Evolutionary conservation across 2,888 invertebrate species (phyloP), one percentile per base, ranked within the genome.

Genomic region (Clunio marinus): DNA sequence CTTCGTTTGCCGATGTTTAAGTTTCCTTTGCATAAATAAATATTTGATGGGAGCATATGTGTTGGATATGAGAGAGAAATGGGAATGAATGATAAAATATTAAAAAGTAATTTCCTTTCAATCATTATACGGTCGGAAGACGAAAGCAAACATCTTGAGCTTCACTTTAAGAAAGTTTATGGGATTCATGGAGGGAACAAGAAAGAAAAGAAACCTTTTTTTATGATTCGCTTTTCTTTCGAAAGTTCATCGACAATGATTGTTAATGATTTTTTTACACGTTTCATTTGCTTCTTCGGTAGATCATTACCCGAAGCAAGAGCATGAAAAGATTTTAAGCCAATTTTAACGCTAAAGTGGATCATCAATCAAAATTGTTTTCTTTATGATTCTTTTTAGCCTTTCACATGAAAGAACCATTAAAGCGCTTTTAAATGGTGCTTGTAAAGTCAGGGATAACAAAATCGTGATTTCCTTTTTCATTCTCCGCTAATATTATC

Each of bases 271-370:
- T 41, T 41, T n/a, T 2, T n/a, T 41, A 15, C 41, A n/a, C 41
- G 10, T 41, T 32, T 41, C 41, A 41, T 41, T 41, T 41, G 59
- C 59, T 59, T 59, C 59, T 59, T 20, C 59, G 32, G 59, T 59
- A 59, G 32, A 59, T 59, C 59, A 59, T 59, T 59, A 59, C 41
- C 41, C 59, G 59, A 55, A 55, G n/a, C n/a, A 7, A 55, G 24
- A 22, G 22, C 1, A 24, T 22, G 24, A 55, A 22, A 22, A 55
- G 20, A 22, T 59, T 22, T 24, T 62, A 62, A 62, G 62, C 62
- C 62, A 62, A 62, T 62, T 62, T 62, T 62, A 27, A 62, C 28
- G 62, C 62, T 62, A 41, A 62, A 62, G 41, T 62, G 62, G 41
- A 62, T 62, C 37, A 62, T 62, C 62, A 62, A 62, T 62, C 62